These are phyloP conservation scores for Anomalospiza imberbis DNA, from an alignment of 2,797 vertebrate species.

Conservation along the genomic window DNA sequence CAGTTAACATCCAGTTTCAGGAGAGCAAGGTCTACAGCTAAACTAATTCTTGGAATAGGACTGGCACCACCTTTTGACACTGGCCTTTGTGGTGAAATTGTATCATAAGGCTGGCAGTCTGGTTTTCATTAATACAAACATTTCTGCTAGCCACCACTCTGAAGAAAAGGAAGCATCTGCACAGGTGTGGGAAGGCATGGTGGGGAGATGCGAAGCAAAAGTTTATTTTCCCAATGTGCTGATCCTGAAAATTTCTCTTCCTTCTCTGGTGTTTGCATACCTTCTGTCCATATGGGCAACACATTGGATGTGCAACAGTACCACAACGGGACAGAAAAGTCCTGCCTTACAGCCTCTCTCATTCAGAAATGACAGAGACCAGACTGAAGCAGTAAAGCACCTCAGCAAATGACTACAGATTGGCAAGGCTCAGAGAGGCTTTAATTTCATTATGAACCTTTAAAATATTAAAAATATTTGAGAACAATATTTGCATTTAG, in stretches of 20 bases:
- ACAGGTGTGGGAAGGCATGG: fast-evolving
- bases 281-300: neutral
- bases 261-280: neutral
- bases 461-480: neutral
- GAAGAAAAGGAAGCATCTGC: neutral
- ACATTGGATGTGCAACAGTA: neutral
- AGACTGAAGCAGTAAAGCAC: neutral
- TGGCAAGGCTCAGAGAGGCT: neutral
- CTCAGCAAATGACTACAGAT: neutral
- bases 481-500: neutral
- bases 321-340: neutral
- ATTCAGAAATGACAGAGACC: neutral
- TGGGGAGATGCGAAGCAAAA: neutral
- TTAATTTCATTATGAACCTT: neutral
- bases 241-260: neutral
- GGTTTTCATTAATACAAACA: neutral
- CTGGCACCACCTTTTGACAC: neutral
- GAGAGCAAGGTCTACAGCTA: neutral
- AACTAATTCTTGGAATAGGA: neutral
- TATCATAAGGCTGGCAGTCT: neutral
- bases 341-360: neutral
- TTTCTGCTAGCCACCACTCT: neutral
- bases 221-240: neutral
- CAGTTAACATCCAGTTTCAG: neutral
- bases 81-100: neutral